A percentile compares a stretch with the other conserved stretches of the same genome.
phyloP scores from a whole-genome alignment of 2,888 invertebrate genomes.

The Amiota minor region DNA sequence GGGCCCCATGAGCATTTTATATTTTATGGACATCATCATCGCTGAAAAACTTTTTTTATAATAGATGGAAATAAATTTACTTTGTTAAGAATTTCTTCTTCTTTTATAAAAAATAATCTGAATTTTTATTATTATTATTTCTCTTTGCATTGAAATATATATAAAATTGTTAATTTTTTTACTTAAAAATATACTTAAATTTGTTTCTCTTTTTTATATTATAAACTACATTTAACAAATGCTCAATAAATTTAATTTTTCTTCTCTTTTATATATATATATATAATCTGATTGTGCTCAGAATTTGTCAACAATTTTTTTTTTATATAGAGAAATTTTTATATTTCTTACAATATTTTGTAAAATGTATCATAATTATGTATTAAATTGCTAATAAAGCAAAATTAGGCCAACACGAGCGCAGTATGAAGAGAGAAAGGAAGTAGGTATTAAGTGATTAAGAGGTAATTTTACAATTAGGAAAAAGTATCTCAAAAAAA shows the following conservation, averaged over 20 bases:
- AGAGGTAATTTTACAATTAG: too few species aligned
- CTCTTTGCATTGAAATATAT: slow-evolving; percentile 24
- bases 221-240: slow-evolving; percentile 15
- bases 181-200: slow-evolving; percentile 16
- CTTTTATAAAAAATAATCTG: slow-evolving; percentile 24
- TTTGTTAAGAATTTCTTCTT: too few species aligned
- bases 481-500: neutral
- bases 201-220: neutral
- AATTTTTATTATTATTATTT: slow-evolving; percentile 23
- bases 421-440: slow-evolving; percentile 35
- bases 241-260: slow-evolving; percentile 3
- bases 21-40: too few species aligned
- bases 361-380: slow-evolving; percentile 5
- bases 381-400: slow-evolving; percentile 35
- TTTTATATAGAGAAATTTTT: slow-evolving; percentile 2
- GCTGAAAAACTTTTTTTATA: too few species aligned
- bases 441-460: neutral
- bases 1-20: too few species aligned
- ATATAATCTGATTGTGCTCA: slow-evolving; percentile 3
- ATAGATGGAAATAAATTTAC: too few species aligned
- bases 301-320: neutral
- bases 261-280: neutral
- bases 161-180: slow-evolving; percentile 12
- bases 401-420: slow-evolving; percentile 42
- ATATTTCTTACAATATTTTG: neutral